A percentile compares a stretch with the other conserved stretches of the same genome.
Conservation (phyloP, 1,140 invertebrate genomes). For the Heterodera schachtii region DNA sequence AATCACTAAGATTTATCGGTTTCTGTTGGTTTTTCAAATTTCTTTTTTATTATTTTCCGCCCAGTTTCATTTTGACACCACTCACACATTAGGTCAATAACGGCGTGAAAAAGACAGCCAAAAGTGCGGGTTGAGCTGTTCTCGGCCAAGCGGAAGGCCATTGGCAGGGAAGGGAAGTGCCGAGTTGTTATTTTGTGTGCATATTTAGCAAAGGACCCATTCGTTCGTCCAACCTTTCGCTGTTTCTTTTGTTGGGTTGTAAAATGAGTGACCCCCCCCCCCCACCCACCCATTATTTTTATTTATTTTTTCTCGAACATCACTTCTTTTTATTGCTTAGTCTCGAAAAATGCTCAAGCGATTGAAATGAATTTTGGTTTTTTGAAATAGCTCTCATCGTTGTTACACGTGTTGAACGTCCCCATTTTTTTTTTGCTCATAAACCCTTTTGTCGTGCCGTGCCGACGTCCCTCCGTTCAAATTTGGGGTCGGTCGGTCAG, state of each 20-base stretch:
- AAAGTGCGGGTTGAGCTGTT: background rate
- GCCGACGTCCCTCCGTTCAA: background rate
- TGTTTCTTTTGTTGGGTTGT: too few species aligned
- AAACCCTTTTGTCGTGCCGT: background rate
- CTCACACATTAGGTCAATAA: background rate
- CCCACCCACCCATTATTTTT: background rate
- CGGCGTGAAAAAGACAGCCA: slow-evolving; percentile 1
- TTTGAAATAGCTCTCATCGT: background rate
- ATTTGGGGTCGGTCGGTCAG: background rate
- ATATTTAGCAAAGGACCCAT: background rate
- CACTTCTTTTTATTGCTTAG: too few species aligned
- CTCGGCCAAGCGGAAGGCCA: background rate
- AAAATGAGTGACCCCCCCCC: background rate
- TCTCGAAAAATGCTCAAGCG: background rate
- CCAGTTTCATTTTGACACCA: too few species aligned
- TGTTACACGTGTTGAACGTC: too few species aligned
- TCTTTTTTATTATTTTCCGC: too few species aligned
- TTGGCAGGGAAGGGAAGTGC: background rate
- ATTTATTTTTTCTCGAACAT: background rate
- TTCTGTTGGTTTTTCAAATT: too few species aligned
- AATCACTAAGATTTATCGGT: too few species aligned
- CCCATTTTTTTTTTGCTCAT: too few species aligned
- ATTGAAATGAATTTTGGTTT: background rate
- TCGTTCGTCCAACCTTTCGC: background rate
- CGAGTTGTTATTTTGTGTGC: background rate